These are phyloP conservation scores for Acrossocheilus fasciatus DNA, from an alignment of 2,797 vertebrate species.

Conservation along the genomic window DNA sequence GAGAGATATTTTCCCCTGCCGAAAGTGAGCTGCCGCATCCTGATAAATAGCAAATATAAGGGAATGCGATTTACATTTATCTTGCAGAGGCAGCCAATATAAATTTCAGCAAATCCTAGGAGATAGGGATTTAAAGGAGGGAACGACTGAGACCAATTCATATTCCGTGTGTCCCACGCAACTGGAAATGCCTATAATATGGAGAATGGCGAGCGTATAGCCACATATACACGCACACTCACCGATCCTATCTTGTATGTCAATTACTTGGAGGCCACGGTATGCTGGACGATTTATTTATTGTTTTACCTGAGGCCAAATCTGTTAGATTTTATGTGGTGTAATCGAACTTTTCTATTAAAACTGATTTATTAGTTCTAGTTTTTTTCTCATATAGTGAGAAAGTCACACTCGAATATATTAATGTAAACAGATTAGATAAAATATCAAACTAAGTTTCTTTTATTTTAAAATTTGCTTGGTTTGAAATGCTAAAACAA, in stretches of 20 bases:
- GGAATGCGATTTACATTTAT: conserved; percentile 88
- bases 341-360: neutral
- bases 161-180: conserved; percentile 79
- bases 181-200: conserved; percentile 76
- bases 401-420: neutral
- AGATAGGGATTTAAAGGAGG: conserved; percentile 81
- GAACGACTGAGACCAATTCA: conserved; percentile 82
- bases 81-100: conserved; percentile 89
- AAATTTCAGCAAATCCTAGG: conserved; percentile 86
- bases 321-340: conserved; percentile 34
- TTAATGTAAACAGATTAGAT: neutral
- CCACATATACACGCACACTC: conserved; percentile 27
- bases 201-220: conserved; percentile 68
- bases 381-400: neutral
- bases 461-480: neutral
- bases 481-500: neutral
- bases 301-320: conserved; percentile 49
- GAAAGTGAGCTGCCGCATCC: conserved; percentile 85
- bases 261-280: conserved; percentile 70
- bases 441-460: neutral
- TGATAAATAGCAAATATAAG: conserved; percentile 88
- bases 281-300: conserved; percentile 60
- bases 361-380: neutral
- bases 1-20: conserved; percentile 82
- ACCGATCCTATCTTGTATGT: conserved; percentile 77